Conservation (phyloP, 2,113 vertebrate genomes). For the Protobothrops mucrosquamatus region DNA sequence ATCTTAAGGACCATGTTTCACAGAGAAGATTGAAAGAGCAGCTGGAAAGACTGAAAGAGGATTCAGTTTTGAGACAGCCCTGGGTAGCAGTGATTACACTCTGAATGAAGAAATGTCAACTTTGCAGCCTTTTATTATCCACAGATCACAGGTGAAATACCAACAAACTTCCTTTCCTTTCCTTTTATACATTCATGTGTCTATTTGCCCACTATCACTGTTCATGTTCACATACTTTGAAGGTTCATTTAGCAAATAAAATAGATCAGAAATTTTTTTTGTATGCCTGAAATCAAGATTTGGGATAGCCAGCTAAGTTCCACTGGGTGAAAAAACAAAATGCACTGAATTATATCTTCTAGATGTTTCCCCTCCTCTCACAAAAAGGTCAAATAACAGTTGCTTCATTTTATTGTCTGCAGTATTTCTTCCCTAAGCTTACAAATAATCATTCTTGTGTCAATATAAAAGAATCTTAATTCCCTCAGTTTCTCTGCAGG, state of each 20-base stretch:
- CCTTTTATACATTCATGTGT: not conserved
- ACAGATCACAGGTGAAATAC: not conserved
- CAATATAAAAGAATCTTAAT: slow-evolving; percentile 53
- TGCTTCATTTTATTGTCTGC: slow-evolving; percentile 28
- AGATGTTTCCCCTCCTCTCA: slow-evolving; percentile 16
- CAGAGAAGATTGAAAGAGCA: not conserved
- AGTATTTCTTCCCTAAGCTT: slow-evolving; percentile 45
- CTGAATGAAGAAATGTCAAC: not conserved
- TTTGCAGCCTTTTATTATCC: not conserved
- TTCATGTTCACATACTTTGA: slow-evolving; percentile 5
- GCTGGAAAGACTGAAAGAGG: not conserved
- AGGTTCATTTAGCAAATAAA: slow-evolving; percentile 29
- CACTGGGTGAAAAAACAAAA: not conserved
- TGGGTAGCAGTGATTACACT: not conserved
- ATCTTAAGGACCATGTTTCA: not conserved
- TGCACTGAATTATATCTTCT: not conserved
- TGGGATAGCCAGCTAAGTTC: not conserved
- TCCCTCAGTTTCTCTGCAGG: slow-evolving; percentile 34
- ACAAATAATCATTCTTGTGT: slow-evolving; percentile 45
- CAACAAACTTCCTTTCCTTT: slow-evolving; percentile 29
- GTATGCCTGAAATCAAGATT: not conserved
- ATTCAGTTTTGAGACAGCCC: not conserved
- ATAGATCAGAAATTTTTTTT: not conserved
- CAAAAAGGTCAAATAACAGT: slow-evolving; percentile 39
- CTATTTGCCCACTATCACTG: not conserved